phyloP scores from a whole-genome alignment of 2,797 vertebrate genomes.

The Numenius phaeopus region DNA sequence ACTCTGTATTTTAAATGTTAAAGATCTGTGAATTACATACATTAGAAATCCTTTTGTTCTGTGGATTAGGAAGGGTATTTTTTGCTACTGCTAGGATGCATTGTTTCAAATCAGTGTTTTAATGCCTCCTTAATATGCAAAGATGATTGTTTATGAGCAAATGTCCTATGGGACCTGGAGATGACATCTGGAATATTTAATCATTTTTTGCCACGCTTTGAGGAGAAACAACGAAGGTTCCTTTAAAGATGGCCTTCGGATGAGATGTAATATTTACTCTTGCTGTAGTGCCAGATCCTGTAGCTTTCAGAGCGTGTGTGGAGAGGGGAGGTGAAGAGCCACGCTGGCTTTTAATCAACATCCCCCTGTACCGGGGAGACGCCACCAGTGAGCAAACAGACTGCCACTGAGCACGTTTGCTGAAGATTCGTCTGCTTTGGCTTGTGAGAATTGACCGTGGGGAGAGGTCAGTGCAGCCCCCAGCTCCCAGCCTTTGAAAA shows the following conservation, averaged over 20 bases:
- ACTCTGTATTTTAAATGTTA: not conserved
- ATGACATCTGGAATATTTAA: not conserved
- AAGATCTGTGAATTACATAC: not conserved
- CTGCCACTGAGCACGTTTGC: not conserved
- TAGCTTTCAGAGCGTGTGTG: not conserved
- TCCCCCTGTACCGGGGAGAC: not conserved
- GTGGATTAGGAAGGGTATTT: not conserved
- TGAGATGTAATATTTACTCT: not conserved
- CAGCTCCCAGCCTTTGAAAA: not conserved
- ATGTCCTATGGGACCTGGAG: not conserved
- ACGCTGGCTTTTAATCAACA: not conserved
- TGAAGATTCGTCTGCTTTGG: not conserved
- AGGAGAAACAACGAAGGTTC: not conserved
- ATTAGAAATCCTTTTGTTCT: not conserved
- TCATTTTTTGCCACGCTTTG: not conserved
- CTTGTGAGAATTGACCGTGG: not conserved
- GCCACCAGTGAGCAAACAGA: not conserved
- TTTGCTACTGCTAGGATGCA: not conserved
- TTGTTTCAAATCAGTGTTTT: not conserved
- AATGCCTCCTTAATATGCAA: not conserved
- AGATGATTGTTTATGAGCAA: not conserved
- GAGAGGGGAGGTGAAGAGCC: not conserved
- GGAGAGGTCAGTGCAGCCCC: not conserved
- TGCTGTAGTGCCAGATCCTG: slow-evolving; percentile 3
- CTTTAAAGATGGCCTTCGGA: not conserved